These are phyloP conservation scores for Callimorpha dominula DNA, from an alignment of 2,888 invertebrate species.

Conservation along the genomic window DNA sequence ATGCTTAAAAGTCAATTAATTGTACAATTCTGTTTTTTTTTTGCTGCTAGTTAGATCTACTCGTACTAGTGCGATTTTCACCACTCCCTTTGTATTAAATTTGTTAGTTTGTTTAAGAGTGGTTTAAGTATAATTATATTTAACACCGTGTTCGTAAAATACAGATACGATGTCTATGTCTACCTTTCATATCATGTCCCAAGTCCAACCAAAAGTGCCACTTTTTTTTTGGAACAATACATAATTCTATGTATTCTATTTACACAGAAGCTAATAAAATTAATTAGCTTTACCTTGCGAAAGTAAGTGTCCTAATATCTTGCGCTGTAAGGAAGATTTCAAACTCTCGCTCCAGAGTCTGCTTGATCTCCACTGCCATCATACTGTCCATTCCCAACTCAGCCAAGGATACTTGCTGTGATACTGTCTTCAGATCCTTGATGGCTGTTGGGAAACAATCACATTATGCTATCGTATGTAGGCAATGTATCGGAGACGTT, in stretches of 20 bases:
- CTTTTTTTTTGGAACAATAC: too few relatives aligned
- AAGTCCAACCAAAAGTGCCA: too few relatives aligned
- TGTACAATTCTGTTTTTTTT: too few relatives aligned
- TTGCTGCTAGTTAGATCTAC: too few relatives aligned
- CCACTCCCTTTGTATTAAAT: neutral
- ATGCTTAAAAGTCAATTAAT: too few relatives aligned
- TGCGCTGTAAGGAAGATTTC: slow-evolving; percentile 95
- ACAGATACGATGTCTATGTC: too few relatives aligned
- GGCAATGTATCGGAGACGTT: neutral
- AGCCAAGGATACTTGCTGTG: slow-evolving; percentile 91
- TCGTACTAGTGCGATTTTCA: neutral
- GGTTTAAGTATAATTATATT: too few relatives aligned
- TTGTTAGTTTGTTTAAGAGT: too few relatives aligned
- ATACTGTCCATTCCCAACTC: slow-evolving; percentile 99
- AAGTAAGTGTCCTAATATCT: slow-evolving; percentile 93
- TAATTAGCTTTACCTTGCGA: slow-evolving; percentile 84
- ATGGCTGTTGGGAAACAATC: slow-evolving; percentile 74
- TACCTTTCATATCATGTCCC: too few relatives aligned
- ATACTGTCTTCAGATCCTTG: slow-evolving; percentile 89
- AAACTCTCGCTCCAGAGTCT: slow-evolving; percentile 95
- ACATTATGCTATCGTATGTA: neutral
- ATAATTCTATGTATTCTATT: neutral
- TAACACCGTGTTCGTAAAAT: too few relatives aligned
- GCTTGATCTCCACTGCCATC: slow-evolving; percentile 98
- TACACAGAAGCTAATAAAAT: neutral